Percentiles rank a stretch among this genome's conserved stretches.
These are phyloP conservation scores for Eupithecia subfuscata DNA, from an alignment of 2,888 invertebrate genomes.

Conservation along the genomic window DNA sequence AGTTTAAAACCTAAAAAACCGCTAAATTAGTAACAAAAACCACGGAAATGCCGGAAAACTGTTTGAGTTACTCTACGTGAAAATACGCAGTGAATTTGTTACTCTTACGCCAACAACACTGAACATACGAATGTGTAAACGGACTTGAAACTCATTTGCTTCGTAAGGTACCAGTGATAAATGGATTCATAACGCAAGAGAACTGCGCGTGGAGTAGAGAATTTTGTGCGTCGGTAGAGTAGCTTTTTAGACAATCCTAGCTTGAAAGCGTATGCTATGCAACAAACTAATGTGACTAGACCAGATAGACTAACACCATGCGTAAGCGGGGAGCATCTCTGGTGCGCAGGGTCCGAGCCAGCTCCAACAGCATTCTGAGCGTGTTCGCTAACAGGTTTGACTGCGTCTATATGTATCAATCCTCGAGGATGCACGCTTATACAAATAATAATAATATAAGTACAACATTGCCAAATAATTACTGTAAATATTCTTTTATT, in stretches of 20 bases:
- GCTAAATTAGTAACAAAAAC: neutral
- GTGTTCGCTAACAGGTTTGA: too few relatives aligned
- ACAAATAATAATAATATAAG: too few relatives aligned
- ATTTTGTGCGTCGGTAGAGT: slow-evolving; percentile 10
- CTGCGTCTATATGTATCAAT: too few relatives aligned
- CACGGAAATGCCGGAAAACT: neutral
- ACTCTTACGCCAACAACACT: slow-evolving; percentile 24
- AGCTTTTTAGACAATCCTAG: neutral
- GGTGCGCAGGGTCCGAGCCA: too few relatives aligned
- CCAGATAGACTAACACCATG: too few relatives aligned
- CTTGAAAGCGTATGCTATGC: too few relatives aligned
- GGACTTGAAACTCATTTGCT: slow-evolving; percentile 40
- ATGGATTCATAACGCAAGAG: slow-evolving; percentile 49
- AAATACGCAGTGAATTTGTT: slow-evolving; percentile 13
- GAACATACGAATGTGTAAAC: slow-evolving; percentile 40
- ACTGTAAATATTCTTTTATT: too few relatives aligned
- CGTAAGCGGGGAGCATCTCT: too few relatives aligned
- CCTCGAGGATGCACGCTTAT: too few relatives aligned
- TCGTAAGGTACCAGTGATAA: slow-evolving; percentile 49
- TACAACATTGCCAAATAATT: too few relatives aligned
- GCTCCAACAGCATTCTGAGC: too few relatives aligned
- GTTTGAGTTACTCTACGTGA: neutral
- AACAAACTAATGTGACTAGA: too few relatives aligned
- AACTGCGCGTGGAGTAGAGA: slow-evolving; percentile 28
- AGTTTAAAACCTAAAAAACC: neutral